These are phyloP conservation scores for Drosophila hydei DNA, from an alignment of 1,140 invertebrate species.

Conservation along the genomic window DNA sequence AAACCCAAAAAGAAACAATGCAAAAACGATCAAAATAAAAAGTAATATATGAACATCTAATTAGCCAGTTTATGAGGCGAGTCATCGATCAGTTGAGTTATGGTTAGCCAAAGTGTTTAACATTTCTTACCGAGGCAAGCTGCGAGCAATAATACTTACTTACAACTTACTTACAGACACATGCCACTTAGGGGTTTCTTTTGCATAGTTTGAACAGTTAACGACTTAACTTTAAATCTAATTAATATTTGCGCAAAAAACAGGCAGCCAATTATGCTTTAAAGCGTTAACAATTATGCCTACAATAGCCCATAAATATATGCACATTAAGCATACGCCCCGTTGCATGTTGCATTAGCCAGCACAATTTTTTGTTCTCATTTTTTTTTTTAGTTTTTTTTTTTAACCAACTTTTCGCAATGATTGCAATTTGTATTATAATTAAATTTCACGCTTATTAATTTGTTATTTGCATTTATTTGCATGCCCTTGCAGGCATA, in stretches of 20 bases:
- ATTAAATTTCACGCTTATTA: slow-evolving; percentile 77
- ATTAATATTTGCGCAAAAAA: neutral
- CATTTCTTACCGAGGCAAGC: slow-evolving; percentile 7
- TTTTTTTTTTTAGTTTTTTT: slow-evolving; percentile 16
- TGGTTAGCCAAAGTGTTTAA: slow-evolving; percentile 12
- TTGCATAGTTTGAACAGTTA: neutral
- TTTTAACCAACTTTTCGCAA: neutral
- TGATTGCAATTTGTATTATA: slow-evolving; percentile 41
- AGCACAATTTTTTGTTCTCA: slow-evolving; percentile 9
- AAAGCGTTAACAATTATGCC: neutral
- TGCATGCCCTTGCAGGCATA: slow-evolving; percentile 2
- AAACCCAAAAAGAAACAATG: too few species aligned
- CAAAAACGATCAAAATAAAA: slow-evolving; percentile 1
- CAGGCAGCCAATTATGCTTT: neutral
- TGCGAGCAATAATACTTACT: slow-evolving; percentile 44
- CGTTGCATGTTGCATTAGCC: slow-evolving; percentile 15
- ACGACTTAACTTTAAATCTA: neutral
- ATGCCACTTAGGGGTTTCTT: neutral
- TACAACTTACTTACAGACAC: slow-evolving; percentile 15
- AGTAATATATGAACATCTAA: slow-evolving; percentile 23
- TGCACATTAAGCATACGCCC: slow-evolving; percentile 49
- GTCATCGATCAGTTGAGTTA: slow-evolving; percentile 34
- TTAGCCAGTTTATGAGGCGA: slow-evolving; percentile 17
- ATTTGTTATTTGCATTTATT: slow-evolving; percentile 36
- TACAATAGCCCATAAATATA: neutral